A percentile compares a stretch with the other conserved stretches of the same genome.
Conservation (phyloP, 2,888 invertebrate genomes). For the Hydrotaea cyrtoneurina region DNA sequence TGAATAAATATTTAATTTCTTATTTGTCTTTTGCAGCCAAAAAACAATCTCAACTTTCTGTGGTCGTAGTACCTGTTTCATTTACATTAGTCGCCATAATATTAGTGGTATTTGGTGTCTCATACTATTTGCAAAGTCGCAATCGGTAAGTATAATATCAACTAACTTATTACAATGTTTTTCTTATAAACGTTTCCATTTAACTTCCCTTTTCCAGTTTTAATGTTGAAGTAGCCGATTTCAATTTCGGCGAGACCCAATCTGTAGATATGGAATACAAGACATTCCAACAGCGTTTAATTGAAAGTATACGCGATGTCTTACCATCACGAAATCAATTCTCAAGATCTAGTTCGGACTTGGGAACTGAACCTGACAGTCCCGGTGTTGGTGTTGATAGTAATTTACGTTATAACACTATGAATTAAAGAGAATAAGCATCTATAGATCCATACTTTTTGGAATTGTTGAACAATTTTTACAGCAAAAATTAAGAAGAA, state of each 20-base stretch:
- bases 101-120: constrained; percentile 91
- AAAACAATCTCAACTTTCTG: constrained; percentile 91
- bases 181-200: no score
- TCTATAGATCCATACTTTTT: not conserved
- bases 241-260: constrained; percentile 90
- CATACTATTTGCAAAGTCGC: constrained; percentile 91
- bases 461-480: constrained; percentile 54
- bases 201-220: constrained; percentile 82
- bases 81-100: constrained; percentile 91
- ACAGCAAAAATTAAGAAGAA: constrained; percentile 35
- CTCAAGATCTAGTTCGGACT: constrained; percentile 74
- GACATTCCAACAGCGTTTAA: constrained; percentile 90
- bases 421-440: constrained; percentile 70
- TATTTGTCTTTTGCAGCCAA: constrained; percentile 84
- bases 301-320: constrained; percentile 88
- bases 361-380: constrained; percentile 73
- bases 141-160: constrained; percentile 83
- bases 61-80: constrained; percentile 92
- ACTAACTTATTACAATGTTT: not conserved
- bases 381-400: constrained; percentile 74
- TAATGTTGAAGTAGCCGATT: constrained; percentile 93
- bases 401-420: constrained; percentile 76
- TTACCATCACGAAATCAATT: constrained; percentile 79
- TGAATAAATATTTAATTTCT: constrained; percentile 15
- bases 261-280: constrained; percentile 92